These are phyloP conservation scores for Periophthalmodon schlosseri DNA, from an alignment of 2,113 vertebrate species.

Conservation along the genomic window DNA sequence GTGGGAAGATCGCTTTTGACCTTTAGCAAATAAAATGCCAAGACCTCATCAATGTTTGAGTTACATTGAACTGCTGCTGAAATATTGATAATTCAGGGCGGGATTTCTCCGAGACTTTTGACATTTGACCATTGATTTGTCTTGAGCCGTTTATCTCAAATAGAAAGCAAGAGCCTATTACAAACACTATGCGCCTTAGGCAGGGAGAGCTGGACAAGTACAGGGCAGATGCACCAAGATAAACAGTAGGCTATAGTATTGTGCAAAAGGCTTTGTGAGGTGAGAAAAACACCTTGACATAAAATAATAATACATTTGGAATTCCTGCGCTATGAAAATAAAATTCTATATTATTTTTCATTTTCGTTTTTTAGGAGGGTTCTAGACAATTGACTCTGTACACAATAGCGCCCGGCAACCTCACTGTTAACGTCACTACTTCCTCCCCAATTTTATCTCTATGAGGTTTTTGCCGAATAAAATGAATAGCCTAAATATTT, in stretches of 20 bases:
- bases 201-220: neutral
- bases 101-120: neutral
- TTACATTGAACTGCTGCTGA: slow-evolving; percentile 1
- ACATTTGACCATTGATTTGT: slow-evolving; percentile 7
- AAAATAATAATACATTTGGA: neutral
- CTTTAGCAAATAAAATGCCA: slow-evolving; percentile 13
- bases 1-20: neutral
- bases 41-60: slow-evolving; percentile 6
- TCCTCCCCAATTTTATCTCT: too few relatives aligned
- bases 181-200: neutral
- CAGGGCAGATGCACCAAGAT: neutral
- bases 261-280: neutral
- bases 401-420: too few relatives aligned
- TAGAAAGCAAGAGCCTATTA: neutral
- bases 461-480: too few relatives aligned
- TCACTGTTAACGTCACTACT: too few relatives aligned
- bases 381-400: too few relatives aligned
- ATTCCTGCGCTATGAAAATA: too few relatives aligned
- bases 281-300: neutral
- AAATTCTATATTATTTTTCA: too few relatives aligned
- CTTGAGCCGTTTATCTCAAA: neutral
- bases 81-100: slow-evolving; percentile 9
- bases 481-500: too few relatives aligned
- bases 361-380: too few relatives aligned
- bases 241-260: neutral